Base-by-base conservation (phyloP, 2,888 invertebrate species). In the Nudaria mundana region DNA sequence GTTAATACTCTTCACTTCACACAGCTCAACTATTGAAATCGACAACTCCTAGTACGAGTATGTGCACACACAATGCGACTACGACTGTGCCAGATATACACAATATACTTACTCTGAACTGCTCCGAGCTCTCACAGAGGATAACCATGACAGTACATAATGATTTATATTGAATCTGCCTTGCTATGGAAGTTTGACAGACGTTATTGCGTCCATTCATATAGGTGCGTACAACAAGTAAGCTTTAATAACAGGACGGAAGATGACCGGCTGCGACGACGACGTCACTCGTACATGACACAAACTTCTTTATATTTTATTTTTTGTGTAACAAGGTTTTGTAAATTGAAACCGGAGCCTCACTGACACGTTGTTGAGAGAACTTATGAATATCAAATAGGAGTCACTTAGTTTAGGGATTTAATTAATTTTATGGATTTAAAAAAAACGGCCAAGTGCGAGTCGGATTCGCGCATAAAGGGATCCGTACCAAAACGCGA, bases 241-340 rank as follows among this genome's bases (percentile, higher is more conserved):
- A 63, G 47, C 54, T 56, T 54, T 60, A 59, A 65, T 62, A 67
- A 58, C 63, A 56, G 56, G 54, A 60, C 44, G 48, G 55, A 52
- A 62, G 66, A 66, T 54, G 48, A 54, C 44, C 45, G 37, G 55
- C 49, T 47, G 60, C 59, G 55, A 18, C 18, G 18, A n/a, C 18
- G 18, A 63, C 66, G 71, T 71, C 68, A 69, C 61, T 69, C 58
- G 56, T 56, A 69, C 57, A 65, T 71, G 68, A 70, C 68, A 70
- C 59, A 54, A 48, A 51, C 38, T 61, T 63, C 60, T 54, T 64
- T 64, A 20, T 57, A 51, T 47, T 59, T 56, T 53, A 8, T 64
- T 53, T 56, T 55, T 58, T 54, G 59, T 45, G 55, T 46, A 52
- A 55, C 50, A 44, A 52, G 52, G 44, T 52, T 54, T 53, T 54